Evolutionary conservation across 2,888 invertebrate genomes (phyloP).

Genomic region (Scaeva pyrastri): DNA sequence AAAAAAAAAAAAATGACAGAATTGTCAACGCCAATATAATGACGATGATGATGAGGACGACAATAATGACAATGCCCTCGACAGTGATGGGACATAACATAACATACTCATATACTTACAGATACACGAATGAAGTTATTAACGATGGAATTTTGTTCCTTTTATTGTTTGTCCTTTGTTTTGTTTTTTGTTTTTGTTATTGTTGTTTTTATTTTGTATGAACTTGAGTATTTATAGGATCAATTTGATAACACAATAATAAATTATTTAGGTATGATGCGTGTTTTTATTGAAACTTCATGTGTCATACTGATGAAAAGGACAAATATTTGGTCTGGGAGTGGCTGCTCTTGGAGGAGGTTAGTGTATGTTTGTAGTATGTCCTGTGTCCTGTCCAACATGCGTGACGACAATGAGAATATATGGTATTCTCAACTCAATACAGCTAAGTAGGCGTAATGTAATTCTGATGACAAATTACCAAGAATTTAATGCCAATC

Average conservation of each 20-base stretch:
- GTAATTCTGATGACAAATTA: conserved; percentile 26
- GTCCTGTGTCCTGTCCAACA: neutral
- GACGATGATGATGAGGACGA: conserved; percentile 45
- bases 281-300: conserved; percentile 32
- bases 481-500: neutral
- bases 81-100: conserved; percentile 8
- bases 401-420: conserved; percentile 1
- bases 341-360: no score
- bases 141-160: conserved; percentile 34
- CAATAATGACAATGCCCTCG: conserved; percentile 36
- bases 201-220: conserved; percentile 8
- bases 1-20: conserved; percentile 30
- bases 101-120: neutral
- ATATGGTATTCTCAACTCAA: no score
- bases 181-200: neutral
- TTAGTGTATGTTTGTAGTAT: no score
- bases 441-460: conserved; percentile 13
- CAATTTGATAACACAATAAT: conserved; percentile 24
- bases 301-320: conserved; percentile 7
- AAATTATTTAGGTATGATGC: conserved; percentile 32
- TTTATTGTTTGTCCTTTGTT: conserved; percentile 6
- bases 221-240: conserved; percentile 27
- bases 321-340: conserved; percentile 20
- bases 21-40: conserved; percentile 43
- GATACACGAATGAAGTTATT: conserved; percentile 47